Base-by-base conservation (phyloP, 1,140 invertebrate genomes). In the Samia ricini region DNA sequence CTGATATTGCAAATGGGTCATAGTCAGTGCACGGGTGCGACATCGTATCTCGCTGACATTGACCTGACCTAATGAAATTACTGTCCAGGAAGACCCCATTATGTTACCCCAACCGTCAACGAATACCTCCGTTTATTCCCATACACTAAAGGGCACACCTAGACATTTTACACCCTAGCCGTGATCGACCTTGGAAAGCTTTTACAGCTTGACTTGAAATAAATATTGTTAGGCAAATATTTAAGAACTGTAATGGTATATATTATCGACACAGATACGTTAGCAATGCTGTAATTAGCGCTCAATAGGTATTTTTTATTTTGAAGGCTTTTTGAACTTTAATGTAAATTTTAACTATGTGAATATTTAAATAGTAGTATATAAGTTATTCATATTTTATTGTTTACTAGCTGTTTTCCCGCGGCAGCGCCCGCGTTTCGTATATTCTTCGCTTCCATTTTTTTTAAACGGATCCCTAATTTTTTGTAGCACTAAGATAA, bases 151-250 rank as follows among this genome's bases (percentile, higher is more conserved):
- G 60, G 71, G 69, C 79, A 71, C 79, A 63, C 81, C 81, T 73
- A 68, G 57, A 61, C 73, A 68, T 74, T 79, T 76, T 77, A 72
- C 60, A 69, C 72, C 60, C 78, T 72, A 75, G 76, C 69, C 71
- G 42, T 56, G 33, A 56, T 42, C 15, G 15, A 42, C 33, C 33
- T 42, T 42, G 33, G 56, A 61, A 71, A 61, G 64, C 68, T 71
- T 71, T 71, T 71, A 64, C 51, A 23, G 29, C 21, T 19, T 15
- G 33, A 15, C 10, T 12, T 42, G 7, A 15, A 42, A 42, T 15
- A 10, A 3, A 26, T 26, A 26, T 26, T 26, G 26, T 26, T 26
- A 26, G 8, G 8, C 8, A 42, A 42, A 42, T 15, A 42, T 42
- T 36, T 42, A 42, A 42, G 33, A 42, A 42, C 33, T 15, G 33